Conservation (phyloP, 2,888 invertebrate species). For the Lamproptera curius region DNA sequence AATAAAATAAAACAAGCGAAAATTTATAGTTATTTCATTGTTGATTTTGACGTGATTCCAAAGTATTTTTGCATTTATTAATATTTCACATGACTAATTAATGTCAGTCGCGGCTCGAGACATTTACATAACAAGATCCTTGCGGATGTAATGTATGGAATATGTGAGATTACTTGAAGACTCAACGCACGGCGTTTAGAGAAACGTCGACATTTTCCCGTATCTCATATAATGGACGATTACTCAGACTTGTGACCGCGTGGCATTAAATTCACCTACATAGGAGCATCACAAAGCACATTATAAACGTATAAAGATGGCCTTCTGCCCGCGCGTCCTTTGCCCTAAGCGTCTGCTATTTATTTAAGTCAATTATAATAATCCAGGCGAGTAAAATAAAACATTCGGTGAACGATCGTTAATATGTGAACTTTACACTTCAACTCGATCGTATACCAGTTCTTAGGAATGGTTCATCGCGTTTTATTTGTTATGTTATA, state of each 20-base stretch:
- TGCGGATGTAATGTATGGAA: conserved; percentile 24
- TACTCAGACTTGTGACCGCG: conserved; percentile 44
- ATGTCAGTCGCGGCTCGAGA: conserved; percentile 9
- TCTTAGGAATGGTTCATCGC: no score
- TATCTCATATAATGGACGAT: conserved; percentile 40
- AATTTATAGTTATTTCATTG: not conserved
- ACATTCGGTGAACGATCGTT: conserved; percentile 7
- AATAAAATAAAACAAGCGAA: no score
- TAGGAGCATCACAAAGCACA: conserved; percentile 34
- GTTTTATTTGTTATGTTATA: no score
- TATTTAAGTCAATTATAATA: conserved; percentile 21
- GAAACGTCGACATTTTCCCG: conserved; percentile 49
- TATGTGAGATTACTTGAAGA: conserved; percentile 26
- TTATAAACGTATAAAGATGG: conserved; percentile 16
- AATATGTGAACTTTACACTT: conserved; percentile 37
- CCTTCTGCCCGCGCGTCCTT: conserved; percentile 12
- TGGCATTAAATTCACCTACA: conserved; percentile 52
- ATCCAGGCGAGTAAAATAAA: conserved; percentile 24
- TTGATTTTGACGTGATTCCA: conserved; percentile 8
- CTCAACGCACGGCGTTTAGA: conserved; percentile 43
- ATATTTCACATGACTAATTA: conserved; percentile 21
- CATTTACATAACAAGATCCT: conserved; percentile 21
- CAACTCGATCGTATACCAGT: no score
- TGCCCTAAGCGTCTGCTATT: conserved; percentile 18
- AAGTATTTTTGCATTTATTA: conserved; percentile 11